Evolutionary conservation across 1,140 invertebrate genomes (phyloP).

Genomic region (Sitophilus oryzae): DNA sequence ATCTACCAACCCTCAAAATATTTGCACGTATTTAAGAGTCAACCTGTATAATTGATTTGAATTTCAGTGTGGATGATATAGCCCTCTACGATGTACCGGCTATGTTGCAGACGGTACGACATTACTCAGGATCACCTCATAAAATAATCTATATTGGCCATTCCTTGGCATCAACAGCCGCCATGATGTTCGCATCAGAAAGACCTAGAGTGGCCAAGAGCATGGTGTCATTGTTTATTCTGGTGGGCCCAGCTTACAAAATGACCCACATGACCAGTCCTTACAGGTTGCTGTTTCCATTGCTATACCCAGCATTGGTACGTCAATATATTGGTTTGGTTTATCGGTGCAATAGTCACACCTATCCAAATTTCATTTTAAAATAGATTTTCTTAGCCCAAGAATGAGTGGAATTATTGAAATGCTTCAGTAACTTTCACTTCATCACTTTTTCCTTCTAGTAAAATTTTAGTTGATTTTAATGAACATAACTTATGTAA

Average conservation of each 20-base stretch:
- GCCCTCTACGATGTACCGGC: conserved; percentile 54
- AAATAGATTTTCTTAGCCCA: no score
- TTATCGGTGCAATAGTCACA: no score
- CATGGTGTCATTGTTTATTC: conserved; percentile 33
- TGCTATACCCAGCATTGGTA: conserved; percentile 30
- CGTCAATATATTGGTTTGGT: no score
- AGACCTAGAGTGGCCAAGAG: conserved; percentile 40
- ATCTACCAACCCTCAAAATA: no score
- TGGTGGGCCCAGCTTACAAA: conserved; percentile 38
- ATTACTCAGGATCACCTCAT: conserved; percentile 42
- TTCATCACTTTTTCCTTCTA: no score
- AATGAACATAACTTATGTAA: no score
- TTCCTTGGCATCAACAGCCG: conserved; percentile 42
- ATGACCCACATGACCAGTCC: conserved; percentile 35
- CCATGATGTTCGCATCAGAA: conserved; percentile 45
- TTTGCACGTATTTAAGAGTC: no score
- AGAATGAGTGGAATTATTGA: no score
- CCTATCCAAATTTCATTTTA: no score
- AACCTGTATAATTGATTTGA: no score
- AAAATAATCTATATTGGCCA: conserved; percentile 54
- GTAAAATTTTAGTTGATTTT: no score
- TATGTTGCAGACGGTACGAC: conserved; percentile 49
- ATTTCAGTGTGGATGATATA: conserved; percentile 51
- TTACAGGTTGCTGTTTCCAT: conserved; percentile 33
- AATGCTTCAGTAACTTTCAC: no score